A percentile compares a stretch with the other conserved stretches of the same genome.
phyloP scores from a whole-genome alignment of 1,140 invertebrate species.

The Brachionus paranguensis region DNA sequence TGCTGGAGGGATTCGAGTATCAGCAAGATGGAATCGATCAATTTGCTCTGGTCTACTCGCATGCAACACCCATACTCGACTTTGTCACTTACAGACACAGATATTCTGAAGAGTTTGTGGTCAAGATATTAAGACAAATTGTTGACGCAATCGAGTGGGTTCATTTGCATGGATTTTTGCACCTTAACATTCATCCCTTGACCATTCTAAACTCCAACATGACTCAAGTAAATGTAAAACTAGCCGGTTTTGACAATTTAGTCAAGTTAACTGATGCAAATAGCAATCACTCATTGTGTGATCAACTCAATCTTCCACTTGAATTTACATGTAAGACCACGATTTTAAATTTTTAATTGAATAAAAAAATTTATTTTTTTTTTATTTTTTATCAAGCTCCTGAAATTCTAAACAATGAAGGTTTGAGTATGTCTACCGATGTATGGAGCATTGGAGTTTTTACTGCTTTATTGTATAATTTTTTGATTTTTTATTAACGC shows the following conservation, averaged over 20 bases:
- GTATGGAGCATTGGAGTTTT: slow-evolving; percentile 91
- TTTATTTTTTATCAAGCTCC: slow-evolving; percentile 65
- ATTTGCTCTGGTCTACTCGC: not conserved
- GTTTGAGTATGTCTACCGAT: slow-evolving; percentile 79
- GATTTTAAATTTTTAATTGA: not conserved
- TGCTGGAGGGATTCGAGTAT: slow-evolving; percentile 17
- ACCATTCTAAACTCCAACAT: slow-evolving; percentile 90
- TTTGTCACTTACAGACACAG: slow-evolving; percentile 40
- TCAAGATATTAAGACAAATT: slow-evolving; percentile 57
- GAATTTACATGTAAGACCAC: slow-evolving; percentile 50
- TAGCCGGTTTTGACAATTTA: slow-evolving; percentile 71
- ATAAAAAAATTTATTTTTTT: not conserved
- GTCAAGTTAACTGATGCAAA: not conserved
- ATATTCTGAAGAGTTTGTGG: slow-evolving; percentile 27
- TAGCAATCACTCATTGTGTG: not conserved
- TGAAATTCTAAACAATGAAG: slow-evolving; percentile 74
- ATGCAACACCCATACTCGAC: slow-evolving; percentile 39
- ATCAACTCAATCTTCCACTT: slow-evolving; percentile 43
- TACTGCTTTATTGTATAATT: slow-evolving; percentile 71
- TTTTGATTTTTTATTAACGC: slow-evolving; percentile 42
- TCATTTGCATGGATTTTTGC: slow-evolving; percentile 82
- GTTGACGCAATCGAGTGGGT: slow-evolving; percentile 81
- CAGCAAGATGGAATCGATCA: not conserved
- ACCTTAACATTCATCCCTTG: slow-evolving; percentile 88
- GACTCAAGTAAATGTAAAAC: slow-evolving; percentile 72